Base-by-base conservation (phyloP, 2,797 vertebrate genomes). In the Poecilia velifera region DNA sequence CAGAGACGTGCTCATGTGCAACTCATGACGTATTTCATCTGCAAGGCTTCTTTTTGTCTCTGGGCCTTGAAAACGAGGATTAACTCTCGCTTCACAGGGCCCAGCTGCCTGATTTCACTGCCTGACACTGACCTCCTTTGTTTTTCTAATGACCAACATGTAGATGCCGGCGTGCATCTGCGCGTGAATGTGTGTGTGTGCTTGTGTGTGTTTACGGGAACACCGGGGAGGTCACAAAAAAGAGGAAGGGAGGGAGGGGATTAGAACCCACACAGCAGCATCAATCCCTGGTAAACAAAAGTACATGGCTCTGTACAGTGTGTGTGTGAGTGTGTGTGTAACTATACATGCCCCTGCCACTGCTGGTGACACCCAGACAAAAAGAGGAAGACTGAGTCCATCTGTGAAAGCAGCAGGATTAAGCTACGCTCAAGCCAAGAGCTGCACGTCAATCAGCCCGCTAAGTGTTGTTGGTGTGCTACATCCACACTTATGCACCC, bases 121-220 rank as follows among this genome's bases (percentile, higher is more conserved):
- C 79, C 68, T 86, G 84, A 90, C 89, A 91, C 89, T 94, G 94
- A 94, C 94, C 94, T 94, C 93, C 90, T 94, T 95, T 94, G 93
- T 94, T 90, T 93, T 87, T 93, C 83, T 91, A 93, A 92, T 92
- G 90, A 90, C 90, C 81, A 89, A 90, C 87, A 85, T 90, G 83
- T 83, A 80, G 81, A 90, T 88, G 91, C 47, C 14, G 78, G 78
- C 77, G 86, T 86, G 79, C n/a, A 10, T 83, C 7, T 82, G 78
- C 73, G 59, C 46, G 34, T 75, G 46, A 74, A 73, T 82, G 73
- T 70, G 46, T 77, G 55, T 59, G 53, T 73, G 70, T 53, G 49
- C 51, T 51, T 59, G 77, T 74, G 66, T 72, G 66, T 82, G 47
- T 59, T 80, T 49, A 75, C 76, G 74, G 76, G 74, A 72, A 71